These are phyloP conservation scores for Alosa sapidissima DNA, from an alignment of 2,797 vertebrate species.

Conservation along the genomic window DNA sequence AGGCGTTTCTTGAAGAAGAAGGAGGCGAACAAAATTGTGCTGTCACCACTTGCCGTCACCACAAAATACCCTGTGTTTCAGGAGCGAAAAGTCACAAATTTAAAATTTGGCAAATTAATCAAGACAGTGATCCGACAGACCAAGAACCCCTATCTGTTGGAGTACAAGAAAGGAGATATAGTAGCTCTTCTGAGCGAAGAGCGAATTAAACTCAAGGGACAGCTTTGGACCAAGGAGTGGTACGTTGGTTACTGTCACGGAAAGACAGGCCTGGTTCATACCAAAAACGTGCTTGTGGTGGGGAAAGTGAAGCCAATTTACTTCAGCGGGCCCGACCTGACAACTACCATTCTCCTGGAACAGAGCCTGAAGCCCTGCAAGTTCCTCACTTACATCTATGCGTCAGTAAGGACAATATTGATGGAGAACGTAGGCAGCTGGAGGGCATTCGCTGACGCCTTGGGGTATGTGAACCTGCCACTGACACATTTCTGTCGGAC, in stretches of 20 bases:
- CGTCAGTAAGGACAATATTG: conserved; percentile 89
- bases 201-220: conserved; percentile 89
- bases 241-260: conserved; percentile 95
- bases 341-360: conserved; percentile 83
- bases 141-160: conserved; percentile 91
- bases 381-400: conserved; percentile 96
- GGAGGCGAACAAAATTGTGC: conserved; percentile 88
- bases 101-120: conserved; percentile 89
- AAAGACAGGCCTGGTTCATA: conserved; percentile 87
- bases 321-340: conserved; percentile 85
- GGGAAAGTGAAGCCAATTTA: conserved; percentile 84
- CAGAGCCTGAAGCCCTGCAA: conserved; percentile 93
- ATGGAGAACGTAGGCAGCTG: conserved; percentile 98
- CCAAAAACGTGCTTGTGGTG: conserved; percentile 90
- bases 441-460: conserved; percentile 87
- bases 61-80: conserved; percentile 90
- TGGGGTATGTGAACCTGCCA: conserved; percentile 86
- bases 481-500: conserved; percentile 87
- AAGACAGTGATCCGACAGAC: conserved; percentile 93
- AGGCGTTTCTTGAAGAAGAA: conserved; percentile 95
- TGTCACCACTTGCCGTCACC: conserved; percentile 85
- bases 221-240: conserved; percentile 98
- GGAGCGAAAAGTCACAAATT: conserved; percentile 81
- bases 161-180: conserved; percentile 93
- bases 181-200: conserved; percentile 91